Evolutionary conservation across 2,888 invertebrate species (phyloP), one percentile per base, ranked within the genome.

Genomic region (Ceramica pisi): DNA sequence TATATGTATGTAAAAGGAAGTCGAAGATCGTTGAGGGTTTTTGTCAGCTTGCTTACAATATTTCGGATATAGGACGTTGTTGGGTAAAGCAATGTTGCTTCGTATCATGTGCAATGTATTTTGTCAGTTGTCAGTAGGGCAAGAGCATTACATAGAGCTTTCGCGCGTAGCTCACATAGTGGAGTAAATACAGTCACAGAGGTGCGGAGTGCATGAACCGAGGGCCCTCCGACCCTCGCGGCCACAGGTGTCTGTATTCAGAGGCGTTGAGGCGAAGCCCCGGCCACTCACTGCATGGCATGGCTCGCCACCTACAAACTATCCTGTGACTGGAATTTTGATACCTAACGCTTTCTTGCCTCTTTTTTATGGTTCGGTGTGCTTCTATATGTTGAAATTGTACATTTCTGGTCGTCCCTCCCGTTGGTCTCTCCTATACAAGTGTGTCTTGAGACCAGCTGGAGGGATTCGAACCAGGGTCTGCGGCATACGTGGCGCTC

Each of bases 311-410:
- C 80, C 83, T 77, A 81, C 75, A 77, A 72, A 75, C 59, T 75
- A 78, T 88, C 90, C 94, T 95, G 95, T 95, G 95, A 95, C 94
- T 95, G 94, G 92, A 91, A 92, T 94, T 95, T 94, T 92, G 91
- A 93, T 91, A 94, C 93, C 93, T 94, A 92, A 90, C 90, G 94
- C 94, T 95, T 94, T 92, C 90, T 91, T 91, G 93, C 94, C 93
- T 93, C 88, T 92, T 92, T 91, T 93, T 91, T 92, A 94, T 94
- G 94, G 94, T 94, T 96, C 94, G 92, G 94, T 96, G 96, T 95
- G 95, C 95, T 95, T 94, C 84, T 88, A 90, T 89, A 90, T 93
- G 92, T 93, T 91, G 84, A 89, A 84, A 85, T 83, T 86, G 82
- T 81, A 83, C 70, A 80, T 75, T 80, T 71, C 70, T 70, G 80